These are phyloP conservation scores for Enteromius radiatus DNA, from an alignment of 2,797 vertebrate species.

Conservation along the genomic window DNA sequence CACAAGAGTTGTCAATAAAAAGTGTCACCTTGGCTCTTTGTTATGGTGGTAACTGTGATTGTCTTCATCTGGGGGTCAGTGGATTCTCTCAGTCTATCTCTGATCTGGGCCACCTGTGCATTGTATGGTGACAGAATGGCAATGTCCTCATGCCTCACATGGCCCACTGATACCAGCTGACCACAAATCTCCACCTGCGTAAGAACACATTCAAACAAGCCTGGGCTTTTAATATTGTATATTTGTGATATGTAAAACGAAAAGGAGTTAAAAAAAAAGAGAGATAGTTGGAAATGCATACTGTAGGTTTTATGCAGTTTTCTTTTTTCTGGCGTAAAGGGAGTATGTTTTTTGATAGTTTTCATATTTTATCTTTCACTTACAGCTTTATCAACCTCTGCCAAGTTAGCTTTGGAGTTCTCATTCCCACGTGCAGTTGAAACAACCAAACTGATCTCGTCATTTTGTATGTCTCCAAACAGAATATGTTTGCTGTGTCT, in stretches of 20 bases:
- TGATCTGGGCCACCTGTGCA: slow-evolving; percentile 80
- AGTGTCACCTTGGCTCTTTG: slow-evolving; percentile 83
- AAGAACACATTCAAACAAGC: background rate
- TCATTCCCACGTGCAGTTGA: slow-evolving; percentile 82
- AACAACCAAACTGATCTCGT: slow-evolving; percentile 77
- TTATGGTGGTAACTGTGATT: slow-evolving; percentile 79
- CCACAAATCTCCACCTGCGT: slow-evolving; percentile 14
- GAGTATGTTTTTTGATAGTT: background rate
- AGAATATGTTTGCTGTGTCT: slow-evolving; percentile 69
- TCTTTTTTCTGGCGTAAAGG: background rate
- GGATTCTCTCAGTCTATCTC: slow-evolving; percentile 44
- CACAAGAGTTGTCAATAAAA: background rate
- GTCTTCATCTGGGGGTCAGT: background rate
- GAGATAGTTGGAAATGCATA: background rate
- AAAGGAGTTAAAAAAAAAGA: background rate
- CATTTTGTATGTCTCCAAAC: slow-evolving; percentile 80
- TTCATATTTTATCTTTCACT: slow-evolving; percentile 52
- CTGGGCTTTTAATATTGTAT: background rate
- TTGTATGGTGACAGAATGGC: slow-evolving; percentile 84
- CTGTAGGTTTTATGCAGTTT: background rate
- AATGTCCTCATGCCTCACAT: slow-evolving; percentile 63
- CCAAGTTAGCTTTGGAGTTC: slow-evolving; percentile 82
- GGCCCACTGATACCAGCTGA: slow-evolving; percentile 11
- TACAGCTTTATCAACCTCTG: slow-evolving; percentile 76
- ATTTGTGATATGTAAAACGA: background rate